phyloP scores from a whole-genome alignment of 2,113 vertebrate species.

The Excalfactoria chinensis region DNA sequence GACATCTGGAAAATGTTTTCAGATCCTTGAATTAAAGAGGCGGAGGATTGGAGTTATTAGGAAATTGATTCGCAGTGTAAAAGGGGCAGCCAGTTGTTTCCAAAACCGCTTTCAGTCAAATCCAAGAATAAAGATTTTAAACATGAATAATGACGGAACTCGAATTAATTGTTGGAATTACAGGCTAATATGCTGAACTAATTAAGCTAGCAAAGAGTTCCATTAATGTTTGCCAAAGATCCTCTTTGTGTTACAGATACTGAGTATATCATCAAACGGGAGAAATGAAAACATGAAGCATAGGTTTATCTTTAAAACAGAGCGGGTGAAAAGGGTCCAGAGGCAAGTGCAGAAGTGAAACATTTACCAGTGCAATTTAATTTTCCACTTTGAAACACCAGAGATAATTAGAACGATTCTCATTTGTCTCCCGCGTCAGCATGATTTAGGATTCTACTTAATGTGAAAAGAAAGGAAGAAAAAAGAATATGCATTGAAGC shows the following conservation, averaged over 20 bases:
- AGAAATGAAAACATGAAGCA: slow-evolving; percentile 43
- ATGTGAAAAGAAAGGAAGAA: background rate
- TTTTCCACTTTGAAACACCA: slow-evolving; percentile 58
- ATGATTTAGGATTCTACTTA: slow-evolving; percentile 53
- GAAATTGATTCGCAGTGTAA: background rate
- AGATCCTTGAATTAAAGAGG: slow-evolving; percentile 10
- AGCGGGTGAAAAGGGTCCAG: slow-evolving; percentile 46
- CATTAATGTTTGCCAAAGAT: slow-evolving; percentile 58
- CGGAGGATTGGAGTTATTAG: background rate
- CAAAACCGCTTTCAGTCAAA: slow-evolving; percentile 37
- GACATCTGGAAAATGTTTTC: slow-evolving; percentile 32
- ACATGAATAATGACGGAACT: slow-evolving; percentile 34
- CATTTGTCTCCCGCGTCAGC: slow-evolving; percentile 44
- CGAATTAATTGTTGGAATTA: slow-evolving; percentile 60
- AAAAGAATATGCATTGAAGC: background rate
- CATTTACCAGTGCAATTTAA: slow-evolving; percentile 68
- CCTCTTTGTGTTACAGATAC: slow-evolving; percentile 32
- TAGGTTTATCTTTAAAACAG: slow-evolving; percentile 61
- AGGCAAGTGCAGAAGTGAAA: slow-evolving; percentile 57
- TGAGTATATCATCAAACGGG: slow-evolving; percentile 29
- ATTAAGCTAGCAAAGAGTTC: slow-evolving; percentile 54
- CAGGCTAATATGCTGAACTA: slow-evolving; percentile 60
- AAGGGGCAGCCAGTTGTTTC: slow-evolving; percentile 6
- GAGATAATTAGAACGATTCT: slow-evolving; percentile 65
- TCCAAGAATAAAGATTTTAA: slow-evolving; percentile 14